These are phyloP conservation scores for Falco punctatus DNA, from an alignment of 2,113 vertebrate genomes.

Conservation along the genomic window DNA sequence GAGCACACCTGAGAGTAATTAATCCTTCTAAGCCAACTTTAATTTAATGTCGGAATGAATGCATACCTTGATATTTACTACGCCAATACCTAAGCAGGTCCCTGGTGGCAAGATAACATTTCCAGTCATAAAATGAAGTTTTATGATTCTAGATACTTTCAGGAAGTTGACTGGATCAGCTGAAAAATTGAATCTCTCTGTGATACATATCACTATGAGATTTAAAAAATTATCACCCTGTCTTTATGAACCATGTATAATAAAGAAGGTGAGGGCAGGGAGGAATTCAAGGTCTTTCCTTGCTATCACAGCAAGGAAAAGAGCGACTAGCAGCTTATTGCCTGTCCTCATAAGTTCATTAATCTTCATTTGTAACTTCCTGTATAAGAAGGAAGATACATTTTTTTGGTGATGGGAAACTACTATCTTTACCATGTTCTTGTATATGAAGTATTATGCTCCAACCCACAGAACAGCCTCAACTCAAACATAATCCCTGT, in stretches of 20 bases:
- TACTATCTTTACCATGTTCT: background rate
- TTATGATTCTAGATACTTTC: background rate
- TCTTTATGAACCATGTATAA: background rate
- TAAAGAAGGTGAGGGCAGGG: background rate
- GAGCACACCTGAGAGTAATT: background rate
- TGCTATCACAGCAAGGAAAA: background rate
- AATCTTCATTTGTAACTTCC: background rate
- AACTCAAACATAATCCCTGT: background rate
- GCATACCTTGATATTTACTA: background rate
- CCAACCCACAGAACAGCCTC: background rate
- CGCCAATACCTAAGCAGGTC: background rate
- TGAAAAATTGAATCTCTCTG: background rate
- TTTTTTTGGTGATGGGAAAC: background rate
- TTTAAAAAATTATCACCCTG: background rate
- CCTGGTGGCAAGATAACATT: background rate
- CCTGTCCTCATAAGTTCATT: background rate
- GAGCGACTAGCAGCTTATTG: background rate
- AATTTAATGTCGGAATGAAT: slow-evolving; percentile 2
- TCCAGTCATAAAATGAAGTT: background rate
- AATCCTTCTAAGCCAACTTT: background rate
- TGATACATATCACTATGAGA: background rate
- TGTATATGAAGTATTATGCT: background rate
- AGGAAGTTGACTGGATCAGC: background rate
- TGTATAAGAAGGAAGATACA: background rate
- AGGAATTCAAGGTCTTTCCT: background rate